Evolutionary conservation across 2,888 invertebrate species (phyloP), one percentile per base, ranked within the genome.

Genomic region (Plebejus argus): DNA sequence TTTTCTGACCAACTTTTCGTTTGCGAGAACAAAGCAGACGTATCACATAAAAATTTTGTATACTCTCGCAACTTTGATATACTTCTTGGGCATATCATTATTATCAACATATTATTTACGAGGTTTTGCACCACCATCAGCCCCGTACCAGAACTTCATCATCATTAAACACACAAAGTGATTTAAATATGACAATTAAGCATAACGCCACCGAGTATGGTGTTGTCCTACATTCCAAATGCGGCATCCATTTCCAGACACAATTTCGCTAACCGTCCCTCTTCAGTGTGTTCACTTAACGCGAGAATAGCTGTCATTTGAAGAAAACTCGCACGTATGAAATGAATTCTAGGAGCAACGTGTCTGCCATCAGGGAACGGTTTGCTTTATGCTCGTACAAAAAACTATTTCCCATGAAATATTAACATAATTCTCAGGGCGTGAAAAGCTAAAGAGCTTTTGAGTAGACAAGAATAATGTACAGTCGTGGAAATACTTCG

Each of bases 291-390:
- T 66, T 66, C 66, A 66, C 66, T 66, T 66, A 66, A 33, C 66
- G 66, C 28, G 66, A 66, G 23, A 66, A 66, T 33, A 66, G 66
- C 28, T 66, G 28, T 66, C 66, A 66, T 66, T 66, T 66, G 66
- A 66, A 66, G 66, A 66, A 61, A 23, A 66, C 66, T 66, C 33
- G 6, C 18, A 28, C 66, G 66, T 66, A 66, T 28, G 15, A 66
- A 15, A 66, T 66, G 28, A 66, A 66, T 66, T 33, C 28, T 2
- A 66, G 66, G 15, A 66, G 66, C 28, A 66, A 18, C 66, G 28
- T 33, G 28, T 23, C 23, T 23, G 61, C 61, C 61, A 61, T 23
- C 3, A 61, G 61, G 23, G 61, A 61, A 61, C 23, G 23, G 23
- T 61, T 12, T 61, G 10, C 58, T 58, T 58, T 58, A 58, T 6